A percentile compares a stretch with the other conserved stretches of the same genome.
Evolutionary conservation across 2,888 invertebrate species (phyloP).

Genomic region (Rhimphoctona megacephalus): DNA sequence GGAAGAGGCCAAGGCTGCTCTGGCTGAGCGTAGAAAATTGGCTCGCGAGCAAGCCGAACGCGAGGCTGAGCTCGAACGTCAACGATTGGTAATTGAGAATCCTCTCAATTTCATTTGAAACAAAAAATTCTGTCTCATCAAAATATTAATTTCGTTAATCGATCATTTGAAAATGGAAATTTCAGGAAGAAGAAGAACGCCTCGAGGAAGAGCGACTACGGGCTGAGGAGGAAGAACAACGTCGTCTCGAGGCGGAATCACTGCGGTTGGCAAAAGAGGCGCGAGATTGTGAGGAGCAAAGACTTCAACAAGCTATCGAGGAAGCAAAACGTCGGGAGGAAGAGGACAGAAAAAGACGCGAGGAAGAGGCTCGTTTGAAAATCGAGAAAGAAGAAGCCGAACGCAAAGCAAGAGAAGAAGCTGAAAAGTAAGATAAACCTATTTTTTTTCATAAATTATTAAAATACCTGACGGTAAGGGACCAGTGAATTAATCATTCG

Average conservation of each 20-base stretch:
- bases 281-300: slow-evolving; percentile 93
- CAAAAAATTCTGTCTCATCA: not conserved
- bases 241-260: slow-evolving; percentile 93
- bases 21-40: slow-evolving; percentile 94
- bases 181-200: slow-evolving; percentile 89
- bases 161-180: slow-evolving; percentile 1
- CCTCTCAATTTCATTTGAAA: not conserved
- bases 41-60: slow-evolving; percentile 96
- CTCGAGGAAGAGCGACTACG: slow-evolving; percentile 90
- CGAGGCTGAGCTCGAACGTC: slow-evolving; percentile 94
- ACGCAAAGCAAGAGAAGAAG: slow-evolving; percentile 93
- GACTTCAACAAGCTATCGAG: slow-evolving; percentile 89
- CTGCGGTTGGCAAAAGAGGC: slow-evolving; percentile 92
- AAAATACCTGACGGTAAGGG: not conserved
- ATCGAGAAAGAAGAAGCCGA: slow-evolving; percentile 92
- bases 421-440: slow-evolving; percentile 87
- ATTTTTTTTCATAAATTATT: slow-evolving; percentile 14
- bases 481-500: not conserved
- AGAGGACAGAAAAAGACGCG: slow-evolving; percentile 90
- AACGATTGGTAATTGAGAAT: slow-evolving; percentile 85
- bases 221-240: slow-evolving; percentile 94
- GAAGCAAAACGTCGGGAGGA: slow-evolving; percentile 92
- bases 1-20: slow-evolving; percentile 96
- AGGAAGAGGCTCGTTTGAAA: slow-evolving; percentile 88
- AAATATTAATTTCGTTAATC: slow-evolving; percentile 25